Evolutionary conservation across 2,888 invertebrate species (phyloP).

Genomic region (Chymomyza procnemis): DNA sequence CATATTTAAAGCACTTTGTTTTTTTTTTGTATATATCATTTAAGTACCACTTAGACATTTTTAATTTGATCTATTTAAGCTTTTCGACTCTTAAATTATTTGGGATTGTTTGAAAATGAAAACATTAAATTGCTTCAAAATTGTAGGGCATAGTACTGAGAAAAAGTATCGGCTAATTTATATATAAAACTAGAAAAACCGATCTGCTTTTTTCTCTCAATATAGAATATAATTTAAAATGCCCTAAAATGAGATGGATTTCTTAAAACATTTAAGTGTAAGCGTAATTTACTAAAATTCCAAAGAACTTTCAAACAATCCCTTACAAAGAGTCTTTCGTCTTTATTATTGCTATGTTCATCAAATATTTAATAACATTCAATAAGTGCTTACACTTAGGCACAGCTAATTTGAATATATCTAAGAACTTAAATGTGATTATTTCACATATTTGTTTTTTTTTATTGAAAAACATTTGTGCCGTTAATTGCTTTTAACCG

Average conservation of each 20-base stretch:
- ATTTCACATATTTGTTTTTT: constrained; percentile 8
- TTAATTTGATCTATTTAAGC: not conserved
- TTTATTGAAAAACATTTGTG: not conserved
- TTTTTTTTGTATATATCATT: not conserved
- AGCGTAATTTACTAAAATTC: no score
- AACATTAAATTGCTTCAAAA: not conserved
- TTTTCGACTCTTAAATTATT: not conserved
- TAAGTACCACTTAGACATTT: not conserved
- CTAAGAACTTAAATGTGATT: not conserved
- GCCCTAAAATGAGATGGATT: no score
- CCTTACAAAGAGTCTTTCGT: not conserved
- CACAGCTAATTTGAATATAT: not conserved
- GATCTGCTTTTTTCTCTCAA: no score
- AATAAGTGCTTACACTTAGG: not conserved
- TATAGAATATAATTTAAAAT: no score
- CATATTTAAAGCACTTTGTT: not conserved
- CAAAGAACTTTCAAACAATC: not conserved
- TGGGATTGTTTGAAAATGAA: not conserved
- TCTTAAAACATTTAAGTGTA: no score
- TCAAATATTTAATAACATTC: not conserved
- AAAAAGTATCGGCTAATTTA: no score
- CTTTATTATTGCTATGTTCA: not conserved
- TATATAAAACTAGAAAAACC: no score
- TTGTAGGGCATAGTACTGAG: no score
- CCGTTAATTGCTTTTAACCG: not conserved